Base-by-base conservation (phyloP, 2,797 vertebrate genomes). In the Distichodus sexfasciatus region DNA sequence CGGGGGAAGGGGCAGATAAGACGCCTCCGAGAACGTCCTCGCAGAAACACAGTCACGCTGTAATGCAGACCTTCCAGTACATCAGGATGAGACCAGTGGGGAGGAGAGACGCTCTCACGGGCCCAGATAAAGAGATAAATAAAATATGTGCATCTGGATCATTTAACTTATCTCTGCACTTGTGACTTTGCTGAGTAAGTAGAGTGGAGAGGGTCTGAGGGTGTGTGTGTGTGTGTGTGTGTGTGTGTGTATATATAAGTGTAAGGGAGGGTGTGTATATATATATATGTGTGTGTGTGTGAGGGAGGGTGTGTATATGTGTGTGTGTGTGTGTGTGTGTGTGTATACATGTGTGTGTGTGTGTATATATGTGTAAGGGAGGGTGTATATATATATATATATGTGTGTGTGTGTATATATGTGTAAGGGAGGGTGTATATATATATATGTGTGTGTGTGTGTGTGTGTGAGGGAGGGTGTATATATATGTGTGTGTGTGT, bases 1-100 rank as follows among this genome's bases (percentile, higher is more conserved):
- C 29, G 14, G 44, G 40, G 41, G n/a, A 60, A 54, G 43, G 23
- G 43, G 46, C 31, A 64, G 74, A 76, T 74, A 69, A 72, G 61
- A 38, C 48, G 1, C 19, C 24, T 61, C 44, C 65, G n/a, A 69
- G 50, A 29, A 19, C 29, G 58, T 60, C 38, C 12, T 62, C 36
- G 43, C 15, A 43, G 35, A 10, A 28, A 43, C 14, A 44, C 40
- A 54, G 28, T 61, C 59, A 41, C 15, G 55, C 53, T 43, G 3
- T 54, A 55, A 77, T 41, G 47, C 62, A 54, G 60, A 35, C 28
- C 43, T 21, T 43, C 17, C 53, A 44, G 50, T 26, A 15, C 35
- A n/a, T 1, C 28, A 17, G 36, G 41, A 26, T n/a, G n/a, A n/a
- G n/a, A n/a, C n/a, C n/a, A n/a, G n/a, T n/a, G n/a, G n/a, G n/a